Conservation (phyloP, 2,797 vertebrate genomes). For the Cottoperca gobio region DNA sequence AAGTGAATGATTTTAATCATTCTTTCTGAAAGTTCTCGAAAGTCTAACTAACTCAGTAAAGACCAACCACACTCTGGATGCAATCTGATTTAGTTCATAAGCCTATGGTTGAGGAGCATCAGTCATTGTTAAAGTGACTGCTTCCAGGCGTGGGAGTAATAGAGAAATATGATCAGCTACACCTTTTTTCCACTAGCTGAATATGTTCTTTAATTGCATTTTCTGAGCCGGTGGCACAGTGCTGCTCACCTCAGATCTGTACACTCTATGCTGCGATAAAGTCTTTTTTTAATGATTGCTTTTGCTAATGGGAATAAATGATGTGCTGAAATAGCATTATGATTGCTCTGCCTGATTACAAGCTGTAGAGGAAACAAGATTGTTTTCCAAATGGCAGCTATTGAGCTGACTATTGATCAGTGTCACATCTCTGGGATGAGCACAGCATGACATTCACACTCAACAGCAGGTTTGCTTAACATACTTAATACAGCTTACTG, state of each 20-base stretch:
- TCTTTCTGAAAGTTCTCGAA: too few relatives aligned
- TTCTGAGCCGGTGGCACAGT: slow-evolving; percentile 43
- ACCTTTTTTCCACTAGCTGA: slow-evolving; percentile 52
- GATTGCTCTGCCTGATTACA: slow-evolving; percentile 33
- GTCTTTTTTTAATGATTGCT: slow-evolving; percentile 53
- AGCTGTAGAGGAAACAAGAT: slow-evolving; percentile 58
- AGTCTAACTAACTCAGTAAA: slow-evolving; percentile 59
- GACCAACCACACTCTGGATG: slow-evolving; percentile 57
- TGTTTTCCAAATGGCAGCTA: slow-evolving; percentile 60
- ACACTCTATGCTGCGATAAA: not conserved
- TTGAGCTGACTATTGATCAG: slow-evolving; percentile 65
- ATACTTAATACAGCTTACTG: too few relatives aligned
- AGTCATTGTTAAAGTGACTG: slow-evolving; percentile 73
- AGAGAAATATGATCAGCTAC: slow-evolving; percentile 74
- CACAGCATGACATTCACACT: slow-evolving; percentile 32
- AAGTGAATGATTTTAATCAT: slow-evolving; percentile 47
- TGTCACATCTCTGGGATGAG: slow-evolving; percentile 12
- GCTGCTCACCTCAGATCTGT: slow-evolving; percentile 33
- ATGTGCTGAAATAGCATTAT: slow-evolving; percentile 58
- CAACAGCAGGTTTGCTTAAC: too few relatives aligned
- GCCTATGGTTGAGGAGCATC: slow-evolving; percentile 60
- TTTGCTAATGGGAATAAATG: slow-evolving; percentile 71
- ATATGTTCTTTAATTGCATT: slow-evolving; percentile 70
- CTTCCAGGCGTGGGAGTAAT: slow-evolving; percentile 66
- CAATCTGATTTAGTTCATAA: slow-evolving; percentile 47